Evolutionary conservation across 2,113 vertebrate species (phyloP).

Genomic region (Phyllopteryx taeniolatus): DNA sequence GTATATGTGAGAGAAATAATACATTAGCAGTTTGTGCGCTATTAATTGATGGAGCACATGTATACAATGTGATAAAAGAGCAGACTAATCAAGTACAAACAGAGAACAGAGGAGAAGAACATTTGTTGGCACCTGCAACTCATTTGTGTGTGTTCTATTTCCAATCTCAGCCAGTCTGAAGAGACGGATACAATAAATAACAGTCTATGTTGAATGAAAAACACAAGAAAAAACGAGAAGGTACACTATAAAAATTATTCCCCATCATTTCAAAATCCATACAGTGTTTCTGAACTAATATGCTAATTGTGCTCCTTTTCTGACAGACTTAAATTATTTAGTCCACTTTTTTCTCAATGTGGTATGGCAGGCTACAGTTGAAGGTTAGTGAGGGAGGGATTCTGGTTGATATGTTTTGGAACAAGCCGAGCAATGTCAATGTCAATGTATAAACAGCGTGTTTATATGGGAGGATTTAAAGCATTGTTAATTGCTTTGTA

Average conservation of each 20-base stretch:
- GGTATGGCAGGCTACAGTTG: not conserved
- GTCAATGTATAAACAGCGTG: not conserved
- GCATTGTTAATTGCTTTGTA: slow-evolving; percentile 23
- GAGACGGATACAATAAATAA: slow-evolving; percentile 16
- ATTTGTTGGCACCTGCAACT: not conserved
- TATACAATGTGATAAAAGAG: slow-evolving; percentile 13
- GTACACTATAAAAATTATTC: not conserved
- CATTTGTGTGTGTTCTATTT: slow-evolving; percentile 14
- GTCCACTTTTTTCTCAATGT: not conserved
- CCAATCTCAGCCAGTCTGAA: not conserved
- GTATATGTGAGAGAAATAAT: slow-evolving; percentile 23
- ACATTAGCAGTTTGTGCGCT: slow-evolving; percentile 26
- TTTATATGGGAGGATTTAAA: slow-evolving; percentile 2
- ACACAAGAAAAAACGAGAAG: not conserved
- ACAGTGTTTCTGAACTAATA: not conserved
- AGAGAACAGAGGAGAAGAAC: slow-evolving; percentile 7
- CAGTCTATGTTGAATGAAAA: not conserved
- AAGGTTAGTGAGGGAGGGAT: not conserved
- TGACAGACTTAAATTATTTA: not conserved
- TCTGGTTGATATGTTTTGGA: not conserved
- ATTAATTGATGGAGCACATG: slow-evolving; percentile 16
- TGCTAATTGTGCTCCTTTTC: slow-evolving; percentile 1
- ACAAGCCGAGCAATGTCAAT: not conserved
- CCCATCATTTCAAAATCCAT: not conserved
- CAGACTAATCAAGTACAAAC: slow-evolving; percentile 10